phyloP scores from a whole-genome alignment of 2,888 invertebrate genomes.

The Diaperis boleti region DNA sequence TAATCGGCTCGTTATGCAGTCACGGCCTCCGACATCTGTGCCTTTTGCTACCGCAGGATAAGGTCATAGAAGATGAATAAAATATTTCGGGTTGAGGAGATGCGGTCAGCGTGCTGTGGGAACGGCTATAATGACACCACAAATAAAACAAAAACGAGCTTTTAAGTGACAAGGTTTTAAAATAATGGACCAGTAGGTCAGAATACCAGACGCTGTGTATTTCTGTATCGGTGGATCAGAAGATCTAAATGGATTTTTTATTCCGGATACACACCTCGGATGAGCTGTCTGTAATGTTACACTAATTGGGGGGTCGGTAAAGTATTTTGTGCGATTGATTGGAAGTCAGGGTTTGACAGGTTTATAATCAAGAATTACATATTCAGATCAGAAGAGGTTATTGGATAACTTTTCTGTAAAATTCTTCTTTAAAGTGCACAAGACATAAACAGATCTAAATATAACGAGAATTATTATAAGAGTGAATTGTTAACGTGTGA shows the following conservation, averaged over 20 bases:
- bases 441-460: too few species aligned
- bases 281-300: not conserved
- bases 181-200: constrained; percentile 35
- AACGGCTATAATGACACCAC: constrained; percentile 29
- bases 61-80: constrained; percentile 43
- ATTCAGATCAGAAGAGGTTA: too few species aligned
- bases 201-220: constrained; percentile 10
- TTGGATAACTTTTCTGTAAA: too few species aligned
- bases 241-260: constrained; percentile 20
- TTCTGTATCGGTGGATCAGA: constrained; percentile 17
- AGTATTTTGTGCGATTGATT: too few species aligned
- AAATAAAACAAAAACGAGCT: constrained; percentile 35
- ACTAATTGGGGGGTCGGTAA: constrained; percentile 7
- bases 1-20: constrained; percentile 43
- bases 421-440: too few species aligned
- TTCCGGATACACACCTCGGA: constrained; percentile 17
- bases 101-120: constrained; percentile 31
- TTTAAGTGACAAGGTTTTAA: constrained; percentile 33
- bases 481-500: too few species aligned
- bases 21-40: constrained; percentile 40
- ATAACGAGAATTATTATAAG: too few species aligned
- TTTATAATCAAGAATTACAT: too few species aligned
- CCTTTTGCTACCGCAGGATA: constrained; percentile 37
- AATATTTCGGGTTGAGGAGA: constrained; percentile 38
- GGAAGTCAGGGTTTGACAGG: too few species aligned